Conservation (phyloP, 2,888 invertebrate genomes). For the Tromatobia lineatoria region DNA sequence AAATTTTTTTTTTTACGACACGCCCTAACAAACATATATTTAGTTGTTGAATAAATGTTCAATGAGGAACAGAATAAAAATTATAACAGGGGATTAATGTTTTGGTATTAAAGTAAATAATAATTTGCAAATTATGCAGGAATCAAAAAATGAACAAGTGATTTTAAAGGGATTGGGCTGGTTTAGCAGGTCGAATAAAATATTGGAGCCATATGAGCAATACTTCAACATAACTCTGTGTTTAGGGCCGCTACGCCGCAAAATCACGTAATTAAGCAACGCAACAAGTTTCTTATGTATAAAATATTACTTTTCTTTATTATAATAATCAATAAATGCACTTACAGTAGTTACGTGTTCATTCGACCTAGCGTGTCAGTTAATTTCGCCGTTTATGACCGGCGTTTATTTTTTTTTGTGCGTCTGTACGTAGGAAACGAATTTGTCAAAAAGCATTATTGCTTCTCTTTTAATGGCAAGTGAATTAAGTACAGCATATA, state of each 20-base stretch:
- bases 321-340: conserved; percentile 23
- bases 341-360: conserved; percentile 11
- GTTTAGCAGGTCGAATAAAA: too few species aligned
- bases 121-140: too few species aligned
- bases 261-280: not conserved
- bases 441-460: not conserved
- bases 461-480: not conserved
- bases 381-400: conserved; percentile 1
- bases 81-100: too few species aligned
- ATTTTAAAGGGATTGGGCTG: too few species aligned
- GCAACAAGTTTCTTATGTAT: conserved; percentile 6
- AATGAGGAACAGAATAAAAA: too few species aligned
- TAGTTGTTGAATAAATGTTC: too few species aligned
- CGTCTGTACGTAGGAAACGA: not conserved
- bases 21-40: too few species aligned
- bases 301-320: conserved; percentile 42
- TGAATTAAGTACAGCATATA: conserved; percentile 33
- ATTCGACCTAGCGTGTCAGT: conserved; percentile 16
- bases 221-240: not conserved
- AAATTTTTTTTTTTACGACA: too few species aligned
- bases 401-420: not conserved
- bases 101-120: too few species aligned
- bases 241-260: not conserved
- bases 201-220: too few species aligned
- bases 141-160: too few species aligned